Base-by-base conservation (phyloP, 2,888 invertebrate genomes). In the Clivina fossor region DNA sequence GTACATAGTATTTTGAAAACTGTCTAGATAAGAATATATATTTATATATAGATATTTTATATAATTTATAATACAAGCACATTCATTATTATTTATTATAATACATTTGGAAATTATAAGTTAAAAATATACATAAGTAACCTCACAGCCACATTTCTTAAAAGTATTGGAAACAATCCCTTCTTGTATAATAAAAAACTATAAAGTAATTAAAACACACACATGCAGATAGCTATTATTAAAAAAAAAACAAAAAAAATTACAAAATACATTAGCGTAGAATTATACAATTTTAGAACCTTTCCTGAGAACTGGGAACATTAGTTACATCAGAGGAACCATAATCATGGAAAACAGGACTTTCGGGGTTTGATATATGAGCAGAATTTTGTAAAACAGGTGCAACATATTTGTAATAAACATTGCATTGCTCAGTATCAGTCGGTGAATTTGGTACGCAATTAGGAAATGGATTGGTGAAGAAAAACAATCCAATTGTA, bases 401-500 rank as follows among this genome's bases (percentile, higher is more conserved):
- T 0, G 82, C 81, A 13, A 81, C 74, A 65, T 82, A 82, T 64
- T 80, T 78, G 26, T 78, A 76, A 61, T 74, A 75, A 51, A 75
- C 68, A 32, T 78, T 69, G 59, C 74, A 74, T 2, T 78, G 73
- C 61, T 78, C 78, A 55, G 75, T 75, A 56, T 76, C 76, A 57
- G 76, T 68, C 2, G 76, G 74, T 13, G 75, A 77, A 1, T 79
- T 76, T 1, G 81, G 80, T 26, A 82, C 82, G 68, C 86, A 86
- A 22, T 80, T 80, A 16, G 86, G 86, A 66, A 86, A 86, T 1
- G 86, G 85, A 63, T 84, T 84, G 62, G 86, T 76, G 53, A 85
- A 77, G 55, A 83, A 75, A 66, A 86, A 85, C 24, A 84, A 78
- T 1, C 80, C 80, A n/a, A 83, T 74, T 1, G 85, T 85, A 2